Conservation (phyloP, 2,888 invertebrate species). For the Eucera pruinosa region DNA sequence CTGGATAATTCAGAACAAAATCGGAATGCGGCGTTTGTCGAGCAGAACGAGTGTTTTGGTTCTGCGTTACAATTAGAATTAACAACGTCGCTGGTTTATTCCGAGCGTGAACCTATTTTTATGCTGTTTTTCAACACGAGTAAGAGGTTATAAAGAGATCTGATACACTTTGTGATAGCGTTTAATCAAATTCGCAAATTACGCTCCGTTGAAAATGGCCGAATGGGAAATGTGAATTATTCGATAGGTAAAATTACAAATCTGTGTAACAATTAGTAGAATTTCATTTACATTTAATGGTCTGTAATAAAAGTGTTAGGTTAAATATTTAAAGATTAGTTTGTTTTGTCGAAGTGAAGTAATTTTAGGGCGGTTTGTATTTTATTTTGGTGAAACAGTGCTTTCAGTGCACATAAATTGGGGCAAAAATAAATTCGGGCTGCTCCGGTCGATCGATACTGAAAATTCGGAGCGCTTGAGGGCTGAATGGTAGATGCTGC, state of each 20-base stretch:
- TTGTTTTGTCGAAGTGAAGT: background rate
- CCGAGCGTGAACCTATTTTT: background rate
- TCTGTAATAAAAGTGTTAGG: background rate
- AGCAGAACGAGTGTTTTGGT: slow-evolving; percentile 19
- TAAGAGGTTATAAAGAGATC: background rate
- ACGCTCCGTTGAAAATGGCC: too few species aligned
- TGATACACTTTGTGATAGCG: background rate
- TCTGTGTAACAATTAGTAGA: background rate
- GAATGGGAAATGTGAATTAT: background rate
- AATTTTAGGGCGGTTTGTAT: background rate
- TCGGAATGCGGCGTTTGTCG: background rate
- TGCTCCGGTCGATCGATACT: background rate
- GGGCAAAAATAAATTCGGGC: slow-evolving; percentile 11
- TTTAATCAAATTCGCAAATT: background rate
- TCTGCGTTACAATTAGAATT: slow-evolving; percentile 27
- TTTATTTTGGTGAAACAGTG: background rate
- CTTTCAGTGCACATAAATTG: background rate
- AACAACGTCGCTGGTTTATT: slow-evolving; percentile 14
- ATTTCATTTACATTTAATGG: background rate
- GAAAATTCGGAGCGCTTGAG: background rate
- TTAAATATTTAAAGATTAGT: background rate
- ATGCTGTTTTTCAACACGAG: background rate
- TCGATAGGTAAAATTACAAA: background rate
- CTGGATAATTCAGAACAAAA: slow-evolving; percentile 22
- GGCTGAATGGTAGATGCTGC: background rate